Conservation (phyloP, 2,888 invertebrate genomes). For the Ceramica pisi region DNA sequence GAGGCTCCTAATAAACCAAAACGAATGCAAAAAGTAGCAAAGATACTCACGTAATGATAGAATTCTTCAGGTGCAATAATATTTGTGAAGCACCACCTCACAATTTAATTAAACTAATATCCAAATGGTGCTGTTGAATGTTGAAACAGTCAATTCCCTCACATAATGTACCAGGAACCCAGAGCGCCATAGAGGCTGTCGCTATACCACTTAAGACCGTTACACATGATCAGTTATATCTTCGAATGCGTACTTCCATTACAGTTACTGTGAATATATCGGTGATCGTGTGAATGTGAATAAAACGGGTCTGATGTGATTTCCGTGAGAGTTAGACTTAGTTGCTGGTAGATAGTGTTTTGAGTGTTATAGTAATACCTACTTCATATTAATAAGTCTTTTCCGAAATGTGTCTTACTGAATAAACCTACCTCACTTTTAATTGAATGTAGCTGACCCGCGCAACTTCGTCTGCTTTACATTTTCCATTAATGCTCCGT, state of each 20-base stretch:
- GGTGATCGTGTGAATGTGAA: constrained; percentile 24
- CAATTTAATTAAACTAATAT: constrained; percentile 23
- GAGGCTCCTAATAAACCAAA: not conserved
- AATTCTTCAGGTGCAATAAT: not conserved
- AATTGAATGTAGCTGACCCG: too few species aligned
- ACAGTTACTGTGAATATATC: constrained; percentile 41
- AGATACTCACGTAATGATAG: too few species aligned
- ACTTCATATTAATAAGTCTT: too few species aligned
- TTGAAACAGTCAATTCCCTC: not conserved
- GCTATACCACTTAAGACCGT: constrained; percentile 39
- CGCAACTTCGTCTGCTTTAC: too few species aligned
- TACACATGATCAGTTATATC: constrained; percentile 51
- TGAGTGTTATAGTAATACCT: too few species aligned
- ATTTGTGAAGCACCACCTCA: not conserved
- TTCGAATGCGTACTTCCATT: constrained; percentile 22
- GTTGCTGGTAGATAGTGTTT: not conserved
- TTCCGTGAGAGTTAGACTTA: constrained; percentile 17
- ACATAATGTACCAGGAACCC: constrained; percentile 25
- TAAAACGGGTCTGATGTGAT: constrained; percentile 30
- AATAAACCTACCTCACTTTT: too few species aligned
- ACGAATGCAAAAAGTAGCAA: too few species aligned
- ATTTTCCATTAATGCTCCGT: too few species aligned
- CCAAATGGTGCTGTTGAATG: constrained; percentile 14
- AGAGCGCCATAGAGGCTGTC: constrained; percentile 28
- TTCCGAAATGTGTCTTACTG: too few species aligned